Base-by-base conservation (phyloP, 2,113 vertebrate species). In the Oryctolagus cuniculus region DNA sequence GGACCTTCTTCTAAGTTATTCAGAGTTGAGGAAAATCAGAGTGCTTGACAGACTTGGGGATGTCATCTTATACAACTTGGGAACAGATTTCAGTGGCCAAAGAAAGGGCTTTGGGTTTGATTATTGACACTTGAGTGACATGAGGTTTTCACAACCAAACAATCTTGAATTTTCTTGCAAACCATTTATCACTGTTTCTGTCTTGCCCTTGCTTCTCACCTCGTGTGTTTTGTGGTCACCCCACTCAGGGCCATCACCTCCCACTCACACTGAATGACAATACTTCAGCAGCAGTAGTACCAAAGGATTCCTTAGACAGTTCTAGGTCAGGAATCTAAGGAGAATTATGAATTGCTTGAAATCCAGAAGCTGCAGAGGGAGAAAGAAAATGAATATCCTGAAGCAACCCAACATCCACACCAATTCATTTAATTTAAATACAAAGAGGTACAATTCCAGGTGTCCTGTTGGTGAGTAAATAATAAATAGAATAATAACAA, bases 61-160 rank as follows among this genome's bases (percentile, higher is more conserved):
- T 44, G 6, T 44, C 44, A 44, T 44, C 44, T 44, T 44, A 44
- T 8, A 36, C 61, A 88, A 44, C 4, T 1, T 19, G 1, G 10
- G 16, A 51, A 6, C 29, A 51, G 31, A 24, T n/a, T 69, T 22
- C 10, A 27, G 6, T 69, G 34, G 49, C 49, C 25, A 61, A 10
- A 24, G 31, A 66, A 1, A 61, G 1, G 58, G 16, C 0, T 15
- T 34, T 4, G 2, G 7, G 21, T 19, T 15, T 74, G 17, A 9
- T 49, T n/a, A 17, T 55, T 66, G 22, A 27, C 6, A 19, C 5
- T 29, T 21, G 6, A 86, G 36, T 44, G 21, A 31, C 36, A 31
- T 3, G 51, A 82, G 16, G 15, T 16, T 86, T 51, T 29, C 63
- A 36, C 53, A 49, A 74, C 17, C 4, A 27, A 78, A 83, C 55